Base-by-base conservation (phyloP, 2,888 invertebrate genomes). In the Scaptomyza cyrtandrae region DNA sequence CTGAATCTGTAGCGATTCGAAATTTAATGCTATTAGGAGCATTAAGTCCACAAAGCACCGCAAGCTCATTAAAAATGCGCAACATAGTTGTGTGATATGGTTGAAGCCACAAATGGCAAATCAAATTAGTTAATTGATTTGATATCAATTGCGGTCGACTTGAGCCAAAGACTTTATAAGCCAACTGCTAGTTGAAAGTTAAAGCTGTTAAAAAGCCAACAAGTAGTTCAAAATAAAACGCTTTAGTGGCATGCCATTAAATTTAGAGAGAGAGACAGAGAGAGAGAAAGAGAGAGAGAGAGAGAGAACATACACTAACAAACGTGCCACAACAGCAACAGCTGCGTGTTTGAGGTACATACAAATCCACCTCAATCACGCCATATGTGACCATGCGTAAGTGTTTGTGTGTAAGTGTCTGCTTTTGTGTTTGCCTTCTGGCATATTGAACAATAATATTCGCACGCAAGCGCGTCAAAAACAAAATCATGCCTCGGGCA, bases 221-320 rank as follows among this genome's bases (percentile, higher is more conserved):
- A 88, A 89, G 88, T 89, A 82, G 90, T 85, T 82, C 85, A 83
- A 83, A 89, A 89, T 87, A 87, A 80, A 87, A 77, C 78, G 68
- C 79, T 82, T 85, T 75, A 67, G 70, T 82, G 69, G 61, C 44
- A 35, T 27, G 75, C 55, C 71, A 87, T 87, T 72, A 82, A 86
- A 73, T 50, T 62, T 16, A 41, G 54, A 39, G 37, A 64, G 44
- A 14, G 19, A n/a, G n/a, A n/a, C n/a, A n/a, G n/a, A n/a, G n/a
- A n/a, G n/a, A n/a, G n/a, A n/a, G n/a, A n/a, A n/a, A 39, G 37
- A 64, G 44, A 2, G 31, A 6, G 31, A 9, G 9, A 31, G 31
- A 31, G 9, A 39, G 37, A 60, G 46, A 24, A 33, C 11, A 4
- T 16, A 16, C 14, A 37, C 10, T 14, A 57, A 16, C 24, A 19